Conservation (phyloP, 2,888 invertebrate genomes). For the Sipha maydis region DNA sequence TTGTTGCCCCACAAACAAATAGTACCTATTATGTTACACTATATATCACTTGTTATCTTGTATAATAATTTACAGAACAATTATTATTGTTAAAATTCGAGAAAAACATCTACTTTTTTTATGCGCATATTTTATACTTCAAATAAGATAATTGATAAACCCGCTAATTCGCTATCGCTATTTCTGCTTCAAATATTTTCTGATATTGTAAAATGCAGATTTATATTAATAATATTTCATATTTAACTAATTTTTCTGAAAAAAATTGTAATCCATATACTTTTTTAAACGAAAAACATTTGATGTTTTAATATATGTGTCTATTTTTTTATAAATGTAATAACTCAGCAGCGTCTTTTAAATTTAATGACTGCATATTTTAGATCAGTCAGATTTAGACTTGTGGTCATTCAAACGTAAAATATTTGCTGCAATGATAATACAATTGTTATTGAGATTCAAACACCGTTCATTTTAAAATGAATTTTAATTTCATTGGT, state of each 20-base stretch:
- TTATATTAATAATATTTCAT: too few species aligned
- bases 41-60: background rate
- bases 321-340: background rate
- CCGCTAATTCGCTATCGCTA: background rate
- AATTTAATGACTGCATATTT: background rate
- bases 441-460: background rate
- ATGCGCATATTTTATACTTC: background rate
- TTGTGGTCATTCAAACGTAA: background rate
- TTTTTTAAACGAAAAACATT: background rate
- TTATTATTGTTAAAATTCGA: background rate
- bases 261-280: background rate
- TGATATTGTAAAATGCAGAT: too few species aligned
- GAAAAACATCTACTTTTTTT: background rate
- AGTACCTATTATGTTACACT: background rate
- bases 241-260: too few species aligned
- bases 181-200: background rate
- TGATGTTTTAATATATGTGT: background rate
- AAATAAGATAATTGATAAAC: background rate
- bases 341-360: background rate
- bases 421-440: too few species aligned
- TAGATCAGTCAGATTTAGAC: background rate
- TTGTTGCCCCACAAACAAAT: background rate
- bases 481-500: background rate
- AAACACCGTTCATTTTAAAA: background rate
- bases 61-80: background rate